Base-by-base conservation (phyloP, 2,113 vertebrate species). In the Plectropomus leopardus region DNA sequence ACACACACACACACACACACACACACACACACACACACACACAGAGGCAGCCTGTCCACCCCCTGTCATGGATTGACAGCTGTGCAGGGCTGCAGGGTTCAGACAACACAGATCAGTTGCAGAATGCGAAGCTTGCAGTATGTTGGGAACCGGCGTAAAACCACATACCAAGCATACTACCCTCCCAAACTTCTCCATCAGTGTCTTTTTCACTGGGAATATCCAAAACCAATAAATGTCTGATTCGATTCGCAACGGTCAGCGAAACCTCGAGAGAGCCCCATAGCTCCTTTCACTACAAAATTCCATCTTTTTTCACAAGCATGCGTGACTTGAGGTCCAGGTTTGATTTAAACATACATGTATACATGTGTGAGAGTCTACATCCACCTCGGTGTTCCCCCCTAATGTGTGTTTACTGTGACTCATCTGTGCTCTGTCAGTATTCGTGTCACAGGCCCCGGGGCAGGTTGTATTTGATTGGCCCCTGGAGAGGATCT, bases 121-220 rank as follows among this genome's bases (percentile, higher is more conserved):
- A 94, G 94, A 94, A 95, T 94, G 92, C 54, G 54, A 90, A 86
- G 91, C 91, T 90, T 83, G 92, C 90, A 91, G 92, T 94, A 86
- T 91, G 87, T 79, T 89, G 92, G 90, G 93, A 95, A 94, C 85
- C 65, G 72, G 86, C 78, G 84, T 87, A 91, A 84, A 92, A 90
- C 78, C 61, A 70, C 92, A 94, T 94, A 89, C 93, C 93, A 55
- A 24, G 58, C 91, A 94, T 94, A 91, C 89, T 80, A 45, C 48
- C 84, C 67, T n/a, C 86, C 66, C 66, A 90, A 93, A 84, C 86
- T 76, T 87, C 88, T 86, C 86, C 57, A 77, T 88, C 83, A 47
- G 26, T 72, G 65, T 84, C 77, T 81, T 82, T 85, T 78, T 90
- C 78, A 72, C 76, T 47, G 69, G 65, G 72, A 79, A 84, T 44